Evolutionary conservation across 2,888 invertebrate genomes (phyloP), one percentile per base, ranked within the genome.

Genomic region (Standfussiana lucernea): DNA sequence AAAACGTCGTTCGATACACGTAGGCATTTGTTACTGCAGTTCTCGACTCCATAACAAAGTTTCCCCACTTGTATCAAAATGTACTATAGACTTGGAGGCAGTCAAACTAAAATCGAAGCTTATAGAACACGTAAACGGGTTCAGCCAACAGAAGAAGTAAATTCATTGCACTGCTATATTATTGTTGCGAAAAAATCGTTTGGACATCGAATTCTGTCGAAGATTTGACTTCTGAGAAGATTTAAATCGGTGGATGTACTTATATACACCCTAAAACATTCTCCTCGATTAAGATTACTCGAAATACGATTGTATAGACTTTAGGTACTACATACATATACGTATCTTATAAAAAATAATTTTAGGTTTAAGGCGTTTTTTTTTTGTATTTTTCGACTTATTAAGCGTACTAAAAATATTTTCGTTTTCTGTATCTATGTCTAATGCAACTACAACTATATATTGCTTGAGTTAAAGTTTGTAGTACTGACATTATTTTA

Each of bases 261-360:
- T n/a, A n/a, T n/a, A n/a, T n/a, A n/a, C n/a, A n/a, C 18, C 24
- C 24, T 24, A 42, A 40, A 28, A 37, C 8, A 35, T 11, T 32
- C n/a, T 37, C 18, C 28, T 35, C 4, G 37, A 40, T 50, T 61
- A 61, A 21, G 61, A 61, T 37, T 42, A 42, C 69, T 42, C 0
- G 53, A 78, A 80, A 64, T 21, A 78, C 53, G 72, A 78, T 80
- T 80, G 62, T 32, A 64, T 64, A 80, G 53, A 80, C 35, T 45
- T 13, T 18, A 21, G 45, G 53, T 24, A 24, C n/a, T 69, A 32
- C n/a, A 47, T 69, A 32, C 45, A 42, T 21, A 42, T 21, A 35
- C 50, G 47, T 28, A 79, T 61, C 28, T 21, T 61, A 40, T 50
- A n/a, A 28, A 76, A 67, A 78, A 47, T 61, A 61, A 35, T 18